Evolutionary conservation across 2,113 vertebrate species (phyloP).

Genomic region (Oncorhynchus tshawytscha): DNA sequence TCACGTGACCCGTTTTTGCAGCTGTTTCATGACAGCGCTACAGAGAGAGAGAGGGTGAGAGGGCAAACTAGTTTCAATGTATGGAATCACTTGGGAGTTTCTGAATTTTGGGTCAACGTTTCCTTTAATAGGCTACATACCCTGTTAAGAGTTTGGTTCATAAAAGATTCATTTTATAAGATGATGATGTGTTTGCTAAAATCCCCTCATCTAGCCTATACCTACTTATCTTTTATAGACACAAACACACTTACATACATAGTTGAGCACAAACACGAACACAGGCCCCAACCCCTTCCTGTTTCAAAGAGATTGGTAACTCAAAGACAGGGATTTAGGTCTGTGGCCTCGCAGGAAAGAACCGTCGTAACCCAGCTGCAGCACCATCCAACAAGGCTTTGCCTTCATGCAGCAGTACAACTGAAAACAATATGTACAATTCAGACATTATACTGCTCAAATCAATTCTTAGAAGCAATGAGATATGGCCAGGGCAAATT

Average conservation of each 20-base stretch:
- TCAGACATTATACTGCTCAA: slow-evolving; percentile 56
- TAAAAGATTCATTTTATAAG: slow-evolving; percentile 31
- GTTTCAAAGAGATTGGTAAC: slow-evolving; percentile 70
- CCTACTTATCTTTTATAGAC: slow-evolving; percentile 39
- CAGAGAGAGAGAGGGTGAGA: too few relatives aligned
- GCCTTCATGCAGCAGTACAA: slow-evolving; percentile 59
- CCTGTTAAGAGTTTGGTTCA: slow-evolving; percentile 9
- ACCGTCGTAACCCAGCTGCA: slow-evolving; percentile 68
- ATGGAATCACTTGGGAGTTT: too few relatives aligned
- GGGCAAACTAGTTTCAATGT: too few relatives aligned
- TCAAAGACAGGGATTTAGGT: slow-evolving; percentile 71
- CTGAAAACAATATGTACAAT: slow-evolving; percentile 67
- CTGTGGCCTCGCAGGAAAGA: slow-evolving; percentile 68
- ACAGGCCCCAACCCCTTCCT: slow-evolving; percentile 62
- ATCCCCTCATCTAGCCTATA: slow-evolving; percentile 26
- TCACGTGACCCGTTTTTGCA: too few relatives aligned
- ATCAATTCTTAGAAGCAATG: slow-evolving; percentile 55
- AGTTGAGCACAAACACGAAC: slow-evolving; percentile 42
- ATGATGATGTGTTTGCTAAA: slow-evolving; percentile 19
- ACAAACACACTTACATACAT: slow-evolving; percentile 31
- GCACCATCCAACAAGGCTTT: slow-evolving; percentile 60
- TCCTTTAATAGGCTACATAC: neutral
- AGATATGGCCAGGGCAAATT: slow-evolving; percentile 61
- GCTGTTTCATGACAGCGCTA: too few relatives aligned
- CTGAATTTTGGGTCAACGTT: too few relatives aligned